Percentiles rank a stretch among this genome's conserved stretches.
These are phyloP conservation scores for Bombycilla garrulus DNA, from an alignment of 2,113 vertebrate genomes.

Conservation along the genomic window DNA sequence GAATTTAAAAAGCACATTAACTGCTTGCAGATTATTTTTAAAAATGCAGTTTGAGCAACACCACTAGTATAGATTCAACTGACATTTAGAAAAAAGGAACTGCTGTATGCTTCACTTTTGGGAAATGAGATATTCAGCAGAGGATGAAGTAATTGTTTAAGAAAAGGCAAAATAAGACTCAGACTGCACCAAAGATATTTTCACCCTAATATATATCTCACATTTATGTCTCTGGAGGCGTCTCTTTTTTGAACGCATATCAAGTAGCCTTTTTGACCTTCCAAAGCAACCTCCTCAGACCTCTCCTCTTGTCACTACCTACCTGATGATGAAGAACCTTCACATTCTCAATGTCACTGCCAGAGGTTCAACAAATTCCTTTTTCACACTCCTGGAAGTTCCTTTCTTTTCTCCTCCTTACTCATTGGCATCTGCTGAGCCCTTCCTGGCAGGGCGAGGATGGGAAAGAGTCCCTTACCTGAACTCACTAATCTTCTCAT, in stretches of 20 bases:
- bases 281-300: background rate
- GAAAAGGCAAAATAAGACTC: background rate
- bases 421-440: background rate
- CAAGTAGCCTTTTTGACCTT: background rate
- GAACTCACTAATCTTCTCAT: background rate
- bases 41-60: constrained; percentile 54
- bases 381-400: background rate
- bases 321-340: background rate
- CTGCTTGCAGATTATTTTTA: constrained; percentile 50
- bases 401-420: background rate
- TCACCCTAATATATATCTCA: background rate
- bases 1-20: constrained; percentile 44
- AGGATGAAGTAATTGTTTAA: background rate
- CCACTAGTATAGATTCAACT: constrained; percentile 5
- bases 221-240: background rate
- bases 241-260: background rate
- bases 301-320: background rate
- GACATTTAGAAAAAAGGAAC: constrained; percentile 35
- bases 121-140: background rate
- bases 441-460: background rate
- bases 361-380: background rate
- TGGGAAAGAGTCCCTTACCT: background rate
- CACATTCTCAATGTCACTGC: background rate
- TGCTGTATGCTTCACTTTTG: constrained; percentile 23
- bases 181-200: background rate